A percentile compares a stretch with the other conserved stretches of the same genome.
phyloP scores from a whole-genome alignment of 2,797 vertebrate species.

The Merluccius polli region DNA sequence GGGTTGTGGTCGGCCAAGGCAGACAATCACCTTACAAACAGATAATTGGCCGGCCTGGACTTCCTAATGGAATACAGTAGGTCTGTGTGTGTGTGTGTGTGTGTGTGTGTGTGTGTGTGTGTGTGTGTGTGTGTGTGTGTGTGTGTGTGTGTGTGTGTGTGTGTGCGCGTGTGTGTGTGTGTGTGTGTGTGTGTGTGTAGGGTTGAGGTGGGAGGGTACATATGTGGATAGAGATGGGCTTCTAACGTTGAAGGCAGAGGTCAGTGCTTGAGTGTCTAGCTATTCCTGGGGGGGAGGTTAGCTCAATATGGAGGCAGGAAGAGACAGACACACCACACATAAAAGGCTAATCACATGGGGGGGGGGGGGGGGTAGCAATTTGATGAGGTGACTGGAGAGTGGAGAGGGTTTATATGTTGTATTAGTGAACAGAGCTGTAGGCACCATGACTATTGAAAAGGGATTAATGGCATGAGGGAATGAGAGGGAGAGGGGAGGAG shows the following conservation, averaged over 20 bases:
- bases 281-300: slow-evolving; percentile 7
- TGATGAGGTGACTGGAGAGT: no score
- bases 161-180: slow-evolving; percentile 30
- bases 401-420: no score
- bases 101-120: slow-evolving; percentile 19
- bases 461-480: slow-evolving; percentile 2
- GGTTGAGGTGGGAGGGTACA: background rate
- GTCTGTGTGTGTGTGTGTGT: slow-evolving; percentile 36
- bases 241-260: slow-evolving; percentile 33
- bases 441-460: no score
- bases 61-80: slow-evolving; percentile 64
- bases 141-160: slow-evolving; percentile 21
- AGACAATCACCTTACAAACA: slow-evolving; percentile 55
- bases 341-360: background rate
- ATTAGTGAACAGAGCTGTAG: no score
- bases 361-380: no score
- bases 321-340: slow-evolving; percentile 13
- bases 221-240: slow-evolving; percentile 23
- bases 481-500: background rate
- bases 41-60: slow-evolving; percentile 59
- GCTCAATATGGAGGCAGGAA: background rate
- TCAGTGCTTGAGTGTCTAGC: slow-evolving; percentile 27
- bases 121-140: background rate
- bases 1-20: slow-evolving; percentile 29
- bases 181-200: slow-evolving; percentile 8